Evolutionary conservation across 2,888 invertebrate species (phyloP).

Genomic region (Pecten maximus): DNA sequence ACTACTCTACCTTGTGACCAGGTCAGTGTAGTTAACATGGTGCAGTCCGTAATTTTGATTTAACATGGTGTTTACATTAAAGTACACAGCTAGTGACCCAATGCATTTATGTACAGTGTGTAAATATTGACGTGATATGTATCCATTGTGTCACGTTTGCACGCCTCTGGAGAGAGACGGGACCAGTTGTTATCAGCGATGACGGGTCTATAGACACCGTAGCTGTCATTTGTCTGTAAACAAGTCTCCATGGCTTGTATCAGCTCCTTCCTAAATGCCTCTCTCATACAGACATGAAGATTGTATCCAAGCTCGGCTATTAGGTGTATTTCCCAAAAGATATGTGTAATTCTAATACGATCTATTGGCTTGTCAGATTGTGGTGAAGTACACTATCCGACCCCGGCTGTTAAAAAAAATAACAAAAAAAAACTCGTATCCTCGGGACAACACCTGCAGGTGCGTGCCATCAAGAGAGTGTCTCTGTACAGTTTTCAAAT

Average conservation of each 20-base stretch:
- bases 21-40: no score
- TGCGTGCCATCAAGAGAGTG: not conserved
- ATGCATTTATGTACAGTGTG: no score
- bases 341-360: not conserved
- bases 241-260: no score
- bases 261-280: not conserved
- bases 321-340: not conserved
- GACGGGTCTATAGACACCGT: not conserved
- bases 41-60: no score
- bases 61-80: no score
- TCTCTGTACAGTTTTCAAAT: not conserved
- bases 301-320: not conserved
- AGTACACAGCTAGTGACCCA: no score
- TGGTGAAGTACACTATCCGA: not conserved
- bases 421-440: not conserved
- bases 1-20: no score
- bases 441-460: not conserved
- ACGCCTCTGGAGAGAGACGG: not conserved
- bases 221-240: no score
- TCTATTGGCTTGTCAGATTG: not conserved
- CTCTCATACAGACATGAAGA: not conserved
- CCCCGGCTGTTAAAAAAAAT: not conserved
- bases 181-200: not conserved
- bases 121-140: no score
- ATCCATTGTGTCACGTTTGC: no score